phyloP scores from a whole-genome alignment of 1,140 invertebrate genomes.

The Hirudo medicinalis region DNA sequence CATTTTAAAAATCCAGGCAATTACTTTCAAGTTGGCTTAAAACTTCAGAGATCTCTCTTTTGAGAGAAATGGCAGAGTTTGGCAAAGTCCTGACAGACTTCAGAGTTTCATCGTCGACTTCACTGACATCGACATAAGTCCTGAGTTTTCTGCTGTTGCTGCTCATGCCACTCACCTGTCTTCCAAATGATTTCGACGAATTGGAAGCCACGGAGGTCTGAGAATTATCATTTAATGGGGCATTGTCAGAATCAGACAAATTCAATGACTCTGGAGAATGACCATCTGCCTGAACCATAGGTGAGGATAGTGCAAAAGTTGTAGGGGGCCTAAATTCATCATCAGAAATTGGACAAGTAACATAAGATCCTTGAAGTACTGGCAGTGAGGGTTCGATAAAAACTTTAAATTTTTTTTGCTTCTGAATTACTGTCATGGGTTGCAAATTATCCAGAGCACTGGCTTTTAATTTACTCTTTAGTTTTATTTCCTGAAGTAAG shows the following conservation, averaged over 20 bases:
- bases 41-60: slow-evolving; percentile 8
- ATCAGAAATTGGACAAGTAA: too few species aligned
- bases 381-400: background rate
- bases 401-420: slow-evolving; percentile 1
- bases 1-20: background rate
- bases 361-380: background rate
- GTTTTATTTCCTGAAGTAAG: too few species aligned
- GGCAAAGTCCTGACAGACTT: background rate
- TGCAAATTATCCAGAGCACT: background rate
- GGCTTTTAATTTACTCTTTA: background rate
- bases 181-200: background rate
- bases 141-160: background rate
- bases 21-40: slow-evolving; percentile 10
- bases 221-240: too few species aligned
- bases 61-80: background rate
- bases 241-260: too few species aligned
- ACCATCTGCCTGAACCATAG: background rate
- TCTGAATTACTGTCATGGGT: slow-evolving; percentile 1
- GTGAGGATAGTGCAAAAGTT: background rate
- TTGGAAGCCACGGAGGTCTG: background rate
- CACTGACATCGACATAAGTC: slow-evolving; percentile 16
- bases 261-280: too few species aligned
- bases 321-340: background rate
- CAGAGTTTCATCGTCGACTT: slow-evolving; percentile 7
- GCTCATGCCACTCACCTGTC: slow-evolving; percentile 10